These are phyloP conservation scores for Brotula barbata DNA, from an alignment of 2,797 vertebrate species.

Conservation along the genomic window DNA sequence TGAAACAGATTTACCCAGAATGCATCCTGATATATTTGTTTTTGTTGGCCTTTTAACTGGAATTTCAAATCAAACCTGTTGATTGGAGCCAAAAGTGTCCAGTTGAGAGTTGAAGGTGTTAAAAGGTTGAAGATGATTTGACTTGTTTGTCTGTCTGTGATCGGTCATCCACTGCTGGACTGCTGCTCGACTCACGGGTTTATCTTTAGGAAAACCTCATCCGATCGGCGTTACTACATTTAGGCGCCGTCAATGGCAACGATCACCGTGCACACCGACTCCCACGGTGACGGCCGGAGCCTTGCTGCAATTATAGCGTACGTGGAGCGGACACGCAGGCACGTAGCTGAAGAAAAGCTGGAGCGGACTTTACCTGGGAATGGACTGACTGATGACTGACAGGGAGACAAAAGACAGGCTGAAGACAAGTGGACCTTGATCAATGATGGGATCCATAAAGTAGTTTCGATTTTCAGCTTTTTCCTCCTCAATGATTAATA, in stretches of 20 bases:
- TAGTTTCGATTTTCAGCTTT: too few species aligned
- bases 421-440: not conserved
- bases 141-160: not conserved
- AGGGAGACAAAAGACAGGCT: not conserved
- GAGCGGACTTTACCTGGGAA: too few species aligned
- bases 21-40: too few species aligned
- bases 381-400: not conserved
- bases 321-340: conserved; percentile 24
- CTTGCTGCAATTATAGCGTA: conserved; percentile 32
- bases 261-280: conserved; percentile 47
- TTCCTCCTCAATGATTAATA: too few species aligned
- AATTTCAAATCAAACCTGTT: too few species aligned
- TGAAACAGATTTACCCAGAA: too few species aligned
- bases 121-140: not conserved
- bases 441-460: too few species aligned
- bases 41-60: too few species aligned
- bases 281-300: conserved; percentile 18
- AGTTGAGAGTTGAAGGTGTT: too few species aligned
- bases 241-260: conserved; percentile 64
- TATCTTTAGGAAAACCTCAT: conserved; percentile 55
- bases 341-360: not conserved
- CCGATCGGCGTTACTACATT: conserved; percentile 47
- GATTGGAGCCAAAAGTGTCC: too few species aligned
- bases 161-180: not conserved
- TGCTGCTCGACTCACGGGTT: conserved; percentile 24